Evolutionary conservation across 2,113 vertebrate species (phyloP), one percentile per base, ranked within the genome.

Genomic region (Anas platyrhynchos): DNA sequence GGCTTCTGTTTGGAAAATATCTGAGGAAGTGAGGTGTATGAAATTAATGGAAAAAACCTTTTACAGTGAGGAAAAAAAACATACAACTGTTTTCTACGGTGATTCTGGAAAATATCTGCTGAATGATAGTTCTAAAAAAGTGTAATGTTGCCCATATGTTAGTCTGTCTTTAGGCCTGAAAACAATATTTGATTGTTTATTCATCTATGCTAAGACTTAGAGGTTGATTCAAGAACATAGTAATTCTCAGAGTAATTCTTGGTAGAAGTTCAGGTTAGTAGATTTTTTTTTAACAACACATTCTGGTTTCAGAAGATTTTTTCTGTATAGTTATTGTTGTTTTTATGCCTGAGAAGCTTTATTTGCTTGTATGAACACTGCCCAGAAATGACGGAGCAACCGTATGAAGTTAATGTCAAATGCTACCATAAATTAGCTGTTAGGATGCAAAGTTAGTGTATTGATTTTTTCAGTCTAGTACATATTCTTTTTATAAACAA

Each of bases 381-480:
- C 13, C 16, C 2, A 2, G 66, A 44, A 75, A 76, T 61, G 63
- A 71, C 74, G 36, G 87, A 82, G 46, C 26, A 89, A 59, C 32
- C 81, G 16, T 36, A 67, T 48, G 44, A 79, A 80, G 17, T 83
- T 74, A 91, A 88, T 59, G 15, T 80, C 63, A 89, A 91, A 87
- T 88, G 55, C 36, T 79, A 11, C 86, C n/a, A 52, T 78, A 80
- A 86, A 71, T 88, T 83, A 65, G 31, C 69, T 91, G 38, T 71
- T 96, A 83, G 9, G 16, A 48, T 67, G 55, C 52, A 88, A 75
- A 88, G 46, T 46, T 73, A 76, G 11, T 31, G 23, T 68, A 91
- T 89, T 72, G 90, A 94, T 63, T 92, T 96, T 88, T 94, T 68
- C 34, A 9, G 46, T 82, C 61, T 72, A 72, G 77, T 67, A 86